A percentile compares a stretch with the other conserved stretches of the same genome.
These are phyloP conservation scores for Troides aeacus DNA, from an alignment of 2,888 invertebrate genomes.

Conservation along the genomic window DNA sequence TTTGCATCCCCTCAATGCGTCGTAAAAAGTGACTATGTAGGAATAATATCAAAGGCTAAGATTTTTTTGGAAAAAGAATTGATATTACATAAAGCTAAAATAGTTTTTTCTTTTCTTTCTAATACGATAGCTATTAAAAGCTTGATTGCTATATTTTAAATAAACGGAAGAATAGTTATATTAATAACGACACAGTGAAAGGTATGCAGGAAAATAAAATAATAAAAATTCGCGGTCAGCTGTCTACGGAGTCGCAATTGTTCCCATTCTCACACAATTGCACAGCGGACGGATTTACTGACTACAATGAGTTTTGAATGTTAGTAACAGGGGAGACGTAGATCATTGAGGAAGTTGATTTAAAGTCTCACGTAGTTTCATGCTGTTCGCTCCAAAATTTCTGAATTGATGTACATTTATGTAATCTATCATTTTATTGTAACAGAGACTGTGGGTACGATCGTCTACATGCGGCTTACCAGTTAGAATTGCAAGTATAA, in stretches of 20 bases:
- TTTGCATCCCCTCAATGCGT: too few species aligned
- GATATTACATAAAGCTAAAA: background rate
- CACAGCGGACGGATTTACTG: conserved; percentile 18
- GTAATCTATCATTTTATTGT: conserved; percentile 13
- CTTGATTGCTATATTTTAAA: background rate
- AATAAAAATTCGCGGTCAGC: conserved; percentile 27
- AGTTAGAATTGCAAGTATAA: background rate
- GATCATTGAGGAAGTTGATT: conserved; percentile 24
- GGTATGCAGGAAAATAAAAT: conserved; percentile 13
- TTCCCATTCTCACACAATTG: conserved; percentile 29
- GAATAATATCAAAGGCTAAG: too few species aligned
- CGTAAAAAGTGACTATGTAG: too few species aligned
- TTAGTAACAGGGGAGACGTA: conserved; percentile 6
- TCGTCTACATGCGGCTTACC: background rate
- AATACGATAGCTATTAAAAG: background rate
- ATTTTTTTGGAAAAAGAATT: too few species aligned
- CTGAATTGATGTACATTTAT: conserved; percentile 19
- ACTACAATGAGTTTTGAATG: conserved; percentile 20
- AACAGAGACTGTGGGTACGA: conserved; percentile 8
- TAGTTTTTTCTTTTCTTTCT: background rate
- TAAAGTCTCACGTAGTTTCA: conserved; percentile 16
- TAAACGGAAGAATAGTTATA: background rate
- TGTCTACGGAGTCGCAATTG: conserved; percentile 24
- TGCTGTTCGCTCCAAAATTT: conserved; percentile 23
- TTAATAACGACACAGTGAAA: conserved; percentile 10